Percentiles rank a stretch among this genome's conserved stretches.
These are phyloP conservation scores for Misgurnus anguillicaudatus DNA, from an alignment of 2,113 vertebrate genomes.

Conservation along the genomic window DNA sequence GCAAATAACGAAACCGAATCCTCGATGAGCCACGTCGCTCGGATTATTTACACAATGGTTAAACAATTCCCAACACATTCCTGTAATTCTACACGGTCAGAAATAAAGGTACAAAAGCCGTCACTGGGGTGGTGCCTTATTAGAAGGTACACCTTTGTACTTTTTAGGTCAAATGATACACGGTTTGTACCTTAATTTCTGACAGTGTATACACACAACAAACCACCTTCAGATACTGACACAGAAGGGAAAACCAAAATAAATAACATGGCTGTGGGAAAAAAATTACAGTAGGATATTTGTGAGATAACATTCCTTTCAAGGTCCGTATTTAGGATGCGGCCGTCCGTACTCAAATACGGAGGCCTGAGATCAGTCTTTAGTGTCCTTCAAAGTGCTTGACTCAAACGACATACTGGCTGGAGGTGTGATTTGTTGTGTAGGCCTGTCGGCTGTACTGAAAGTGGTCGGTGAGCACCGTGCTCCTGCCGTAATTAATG, in stretches of 20 bases:
- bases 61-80: neutral
- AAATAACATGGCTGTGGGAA: neutral
- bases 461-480: constrained; percentile 84
- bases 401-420: constrained; percentile 87
- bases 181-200: no score
- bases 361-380: constrained; percentile 1
- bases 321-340: constrained; percentile 4
- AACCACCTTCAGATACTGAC: neutral
- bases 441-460: constrained; percentile 85
- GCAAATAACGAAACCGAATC: neutral
- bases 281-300: constrained; percentile 16
- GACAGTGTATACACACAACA: neutral
- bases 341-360: neutral
- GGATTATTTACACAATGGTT: neutral
- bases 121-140: no score
- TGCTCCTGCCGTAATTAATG: constrained; percentile 80
- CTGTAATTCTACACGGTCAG: neutral
- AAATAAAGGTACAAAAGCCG: no score
- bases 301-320: constrained; percentile 18
- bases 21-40: neutral
- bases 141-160: no score
- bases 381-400: neutral
- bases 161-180: no score
- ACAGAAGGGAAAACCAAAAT: neutral
- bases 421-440: constrained; percentile 72